Evolutionary conservation across 2,888 invertebrate species (phyloP).

Genomic region (Plagodis dolabraria): DNA sequence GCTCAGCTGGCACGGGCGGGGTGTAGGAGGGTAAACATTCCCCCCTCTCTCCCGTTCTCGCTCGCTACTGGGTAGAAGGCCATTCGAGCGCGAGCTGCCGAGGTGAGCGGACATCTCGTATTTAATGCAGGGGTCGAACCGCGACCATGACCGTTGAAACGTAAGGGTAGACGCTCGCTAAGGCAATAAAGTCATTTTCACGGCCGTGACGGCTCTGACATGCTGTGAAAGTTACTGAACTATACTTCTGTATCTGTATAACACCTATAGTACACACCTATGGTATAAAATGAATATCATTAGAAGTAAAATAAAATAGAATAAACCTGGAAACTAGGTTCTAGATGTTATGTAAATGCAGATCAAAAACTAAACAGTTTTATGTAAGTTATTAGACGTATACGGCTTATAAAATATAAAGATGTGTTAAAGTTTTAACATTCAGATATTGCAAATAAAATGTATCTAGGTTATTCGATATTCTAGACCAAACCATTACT

Average conservation of each 20-base stretch:
- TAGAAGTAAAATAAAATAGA: too few relatives aligned
- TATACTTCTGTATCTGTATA: slow-evolving; percentile 27
- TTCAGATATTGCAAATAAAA: not conserved
- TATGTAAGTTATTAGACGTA: too few relatives aligned
- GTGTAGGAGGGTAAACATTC: slow-evolving; percentile 75
- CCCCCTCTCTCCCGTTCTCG: slow-evolving; percentile 52
- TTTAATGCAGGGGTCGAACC: slow-evolving; percentile 54
- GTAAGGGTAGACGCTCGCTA: slow-evolving; percentile 65
- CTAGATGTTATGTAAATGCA: too few relatives aligned
- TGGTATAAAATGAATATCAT: not conserved
- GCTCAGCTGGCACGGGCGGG: slow-evolving; percentile 79
- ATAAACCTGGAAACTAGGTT: not conserved
- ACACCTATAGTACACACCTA: not conserved
- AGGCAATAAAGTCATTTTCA: slow-evolving; percentile 66
- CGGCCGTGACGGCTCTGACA: slow-evolving; percentile 61
- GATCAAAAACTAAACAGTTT: too few relatives aligned
- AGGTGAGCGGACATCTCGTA: slow-evolving; percentile 70
- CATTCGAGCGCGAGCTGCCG: slow-evolving; percentile 70
- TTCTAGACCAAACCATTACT: not conserved
- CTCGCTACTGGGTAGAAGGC: slow-evolving; percentile 57
- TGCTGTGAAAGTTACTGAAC: slow-evolving; percentile 46
- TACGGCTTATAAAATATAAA: too few relatives aligned
- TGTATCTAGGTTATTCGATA: not conserved
- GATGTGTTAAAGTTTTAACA: too few relatives aligned
- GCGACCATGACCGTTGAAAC: slow-evolving; percentile 74